A percentile compares a stretch with the other conserved stretches of the same genome.
These are phyloP conservation scores for Pseudolycoriella hygida DNA, from an alignment of 2,888 invertebrate species.

Conservation along the genomic window DNA sequence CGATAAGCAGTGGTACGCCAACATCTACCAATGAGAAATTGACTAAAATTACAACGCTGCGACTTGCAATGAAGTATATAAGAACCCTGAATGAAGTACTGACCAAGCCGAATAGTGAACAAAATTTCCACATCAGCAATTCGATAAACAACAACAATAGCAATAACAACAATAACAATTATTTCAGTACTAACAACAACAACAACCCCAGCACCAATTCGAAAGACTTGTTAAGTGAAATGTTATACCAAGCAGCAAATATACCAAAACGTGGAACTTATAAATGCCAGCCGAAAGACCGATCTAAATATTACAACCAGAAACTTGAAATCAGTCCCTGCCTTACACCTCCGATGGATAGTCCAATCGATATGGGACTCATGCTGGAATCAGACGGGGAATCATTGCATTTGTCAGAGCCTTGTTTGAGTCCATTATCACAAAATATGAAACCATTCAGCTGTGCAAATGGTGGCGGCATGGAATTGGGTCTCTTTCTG, in stretches of 20 bases:
- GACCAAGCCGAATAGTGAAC: conserved; percentile 25
- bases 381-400: conserved; percentile 41
- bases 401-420: conserved; percentile 28
- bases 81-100: conserved; percentile 52
- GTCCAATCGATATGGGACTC: conserved; percentile 24
- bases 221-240: not conserved
- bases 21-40: conserved; percentile 53
- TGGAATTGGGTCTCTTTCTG: conserved; percentile 18
- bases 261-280: not conserved
- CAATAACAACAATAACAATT: conserved; percentile 5
- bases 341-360: conserved; percentile 7
- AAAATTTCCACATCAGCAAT: conserved; percentile 17
- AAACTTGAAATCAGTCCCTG: conserved; percentile 2
- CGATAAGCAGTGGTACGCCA: conserved; percentile 17
- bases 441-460: conserved; percentile 10
- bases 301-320: not conserved
- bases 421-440: conserved; percentile 20
- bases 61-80: conserved; percentile 79
- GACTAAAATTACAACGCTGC: conserved; percentile 76
- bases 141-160: conserved; percentile 4
- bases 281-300: not conserved
- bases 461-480: conserved; percentile 4
- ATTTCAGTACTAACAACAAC: not conserved
- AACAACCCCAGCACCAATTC: not conserved
- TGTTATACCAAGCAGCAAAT: not conserved